These are phyloP conservation scores for Melanostigma gelatinosum DNA, from an alignment of 2,113 vertebrate genomes.

Conservation along the genomic window DNA sequence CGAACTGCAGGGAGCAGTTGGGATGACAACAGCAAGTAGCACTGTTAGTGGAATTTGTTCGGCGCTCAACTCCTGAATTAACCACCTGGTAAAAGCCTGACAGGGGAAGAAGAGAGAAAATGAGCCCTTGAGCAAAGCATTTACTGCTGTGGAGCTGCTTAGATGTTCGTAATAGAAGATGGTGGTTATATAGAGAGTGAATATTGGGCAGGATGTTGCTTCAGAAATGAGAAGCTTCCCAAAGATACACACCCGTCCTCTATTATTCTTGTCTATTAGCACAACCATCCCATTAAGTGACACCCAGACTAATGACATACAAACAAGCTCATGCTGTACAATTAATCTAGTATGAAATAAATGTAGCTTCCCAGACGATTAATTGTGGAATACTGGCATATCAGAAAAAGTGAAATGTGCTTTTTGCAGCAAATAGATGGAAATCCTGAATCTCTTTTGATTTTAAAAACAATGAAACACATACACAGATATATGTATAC, in stretches of 20 bases:
- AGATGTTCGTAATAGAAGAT: conserved; percentile 1
- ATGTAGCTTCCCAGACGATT: conserved; percentile 18
- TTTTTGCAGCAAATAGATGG: conserved; percentile 6
- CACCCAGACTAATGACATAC: conserved; percentile 50
- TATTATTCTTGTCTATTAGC: conserved; percentile 40
- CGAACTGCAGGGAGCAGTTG: conserved; percentile 34
- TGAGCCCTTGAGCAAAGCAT: conserved; percentile 2
- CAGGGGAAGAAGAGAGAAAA: conserved; percentile 9
- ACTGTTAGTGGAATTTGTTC: conserved; percentile 25
- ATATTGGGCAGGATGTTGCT: background rate
- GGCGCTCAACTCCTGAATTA: conserved; percentile 34
- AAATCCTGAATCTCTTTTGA: background rate
- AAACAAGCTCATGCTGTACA: conserved; percentile 49
- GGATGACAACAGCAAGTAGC: conserved; percentile 40
- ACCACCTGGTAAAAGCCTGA: conserved; percentile 7
- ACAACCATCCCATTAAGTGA: conserved; percentile 41
- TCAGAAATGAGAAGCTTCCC: background rate
- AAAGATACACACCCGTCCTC: conserved; percentile 11
- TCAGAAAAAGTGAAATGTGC: background rate
- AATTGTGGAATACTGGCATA: background rate
- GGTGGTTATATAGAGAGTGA: background rate
- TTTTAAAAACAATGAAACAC: background rate
- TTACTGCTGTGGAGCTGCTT: background rate
- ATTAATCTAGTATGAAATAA: conserved; percentile 35
- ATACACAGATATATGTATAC: background rate